Evolutionary conservation across 2,888 invertebrate genomes (phyloP).

Genomic region (Chouioia cunea): DNA sequence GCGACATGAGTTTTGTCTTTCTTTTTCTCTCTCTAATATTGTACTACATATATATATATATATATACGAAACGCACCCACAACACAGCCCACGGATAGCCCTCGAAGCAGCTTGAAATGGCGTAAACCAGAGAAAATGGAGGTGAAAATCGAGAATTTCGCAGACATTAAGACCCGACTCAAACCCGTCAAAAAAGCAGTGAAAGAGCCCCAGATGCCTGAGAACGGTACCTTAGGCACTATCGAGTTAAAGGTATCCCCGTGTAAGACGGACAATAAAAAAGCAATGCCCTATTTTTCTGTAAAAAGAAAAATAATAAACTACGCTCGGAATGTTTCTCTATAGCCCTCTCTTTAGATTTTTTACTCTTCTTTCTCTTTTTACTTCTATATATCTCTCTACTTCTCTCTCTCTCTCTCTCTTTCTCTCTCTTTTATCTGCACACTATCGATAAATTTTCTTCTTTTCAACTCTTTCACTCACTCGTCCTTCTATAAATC

Average conservation of each 20-base stretch:
- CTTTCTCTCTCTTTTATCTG: background rate
- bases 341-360: slow-evolving; percentile 4
- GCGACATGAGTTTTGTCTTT: background rate
- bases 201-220: slow-evolving; percentile 59
- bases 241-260: slow-evolving; percentile 64
- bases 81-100: slow-evolving; percentile 58
- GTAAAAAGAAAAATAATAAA: too few relatives aligned
- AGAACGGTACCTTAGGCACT: slow-evolving; percentile 57
- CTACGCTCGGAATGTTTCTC: slow-evolving; percentile 24
- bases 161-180: slow-evolving; percentile 71
- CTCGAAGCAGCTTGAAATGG: slow-evolving; percentile 42
- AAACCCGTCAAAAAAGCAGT: slow-evolving; percentile 71
- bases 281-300: background rate
- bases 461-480: background rate
- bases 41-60: too few relatives aligned
- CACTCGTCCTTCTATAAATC: slow-evolving; percentile 1
- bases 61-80: slow-evolving; percentile 38
- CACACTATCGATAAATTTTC: slow-evolving; percentile 8
- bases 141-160: slow-evolving; percentile 72
- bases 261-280: slow-evolving; percentile 47
- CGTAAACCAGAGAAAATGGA: slow-evolving; percentile 59
- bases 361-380: background rate
- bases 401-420: slow-evolving; percentile 32
- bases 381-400: slow-evolving; percentile 39
- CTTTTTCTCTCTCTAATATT: background rate